Conservation (phyloP, 2,113 vertebrate species). For the Pangasianodon hypophthalmus region DNA sequence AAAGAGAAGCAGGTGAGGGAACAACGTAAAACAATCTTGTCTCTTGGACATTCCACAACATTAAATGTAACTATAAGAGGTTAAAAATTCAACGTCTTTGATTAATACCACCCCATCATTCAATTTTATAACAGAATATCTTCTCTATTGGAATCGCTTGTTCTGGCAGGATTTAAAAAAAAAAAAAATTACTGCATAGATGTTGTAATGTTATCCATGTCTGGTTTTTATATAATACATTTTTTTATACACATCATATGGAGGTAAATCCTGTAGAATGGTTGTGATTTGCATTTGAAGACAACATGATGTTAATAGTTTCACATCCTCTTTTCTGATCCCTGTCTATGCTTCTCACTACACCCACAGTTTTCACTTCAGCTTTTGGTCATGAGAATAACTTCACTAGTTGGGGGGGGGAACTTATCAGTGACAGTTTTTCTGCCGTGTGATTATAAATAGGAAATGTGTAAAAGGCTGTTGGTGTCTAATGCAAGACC, state of each 20-base stretch:
- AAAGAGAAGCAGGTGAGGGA: not conserved
- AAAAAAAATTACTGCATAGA: not conserved
- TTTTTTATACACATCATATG: not conserved
- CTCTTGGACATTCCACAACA: not conserved
- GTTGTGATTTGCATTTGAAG: not conserved
- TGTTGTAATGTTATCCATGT: no score
- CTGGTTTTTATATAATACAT: not conserved
- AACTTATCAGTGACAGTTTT: not conserved
- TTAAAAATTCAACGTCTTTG: not conserved
- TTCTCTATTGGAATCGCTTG: no score
- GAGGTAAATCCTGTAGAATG: not conserved
- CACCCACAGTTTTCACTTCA: slow-evolving; percentile 45
- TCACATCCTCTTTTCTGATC: slow-evolving; percentile 33
- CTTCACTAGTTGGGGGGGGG: accelerated
- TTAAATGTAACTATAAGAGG: not conserved
- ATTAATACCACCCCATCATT: not conserved
- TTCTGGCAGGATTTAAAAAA: no score
- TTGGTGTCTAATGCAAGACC: no score
- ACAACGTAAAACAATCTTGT: not conserved
- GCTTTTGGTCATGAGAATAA: slow-evolving; percentile 31
- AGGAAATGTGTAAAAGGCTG: not conserved
- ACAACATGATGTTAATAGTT: not conserved
- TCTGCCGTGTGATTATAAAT: not conserved
- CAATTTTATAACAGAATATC: no score
- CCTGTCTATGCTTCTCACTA: not conserved